These are phyloP conservation scores for Tribolium castaneum DNA, from an alignment of 1,140 invertebrate genomes.

Conservation along the genomic window DNA sequence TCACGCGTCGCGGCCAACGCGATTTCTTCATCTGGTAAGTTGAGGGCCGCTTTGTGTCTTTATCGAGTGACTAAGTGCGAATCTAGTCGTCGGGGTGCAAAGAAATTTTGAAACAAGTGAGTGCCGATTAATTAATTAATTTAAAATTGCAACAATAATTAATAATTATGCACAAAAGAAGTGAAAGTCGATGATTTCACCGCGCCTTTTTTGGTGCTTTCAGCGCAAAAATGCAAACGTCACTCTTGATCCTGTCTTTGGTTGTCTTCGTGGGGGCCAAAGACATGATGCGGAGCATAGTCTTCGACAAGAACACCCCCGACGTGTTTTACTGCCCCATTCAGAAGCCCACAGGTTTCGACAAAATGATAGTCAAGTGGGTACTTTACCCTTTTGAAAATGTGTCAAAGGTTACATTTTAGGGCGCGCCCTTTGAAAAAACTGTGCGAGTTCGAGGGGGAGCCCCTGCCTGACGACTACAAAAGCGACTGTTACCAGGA, in stretches of 20 bases:
- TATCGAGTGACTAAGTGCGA: background rate
- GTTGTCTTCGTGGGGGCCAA: conserved; percentile 58
- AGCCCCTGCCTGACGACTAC: conserved; percentile 77
- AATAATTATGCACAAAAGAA: background rate
- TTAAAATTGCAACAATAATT: no score
- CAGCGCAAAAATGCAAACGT: background rate
- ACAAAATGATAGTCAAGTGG: conserved; percentile 74
- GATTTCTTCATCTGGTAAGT: conserved; percentile 24
- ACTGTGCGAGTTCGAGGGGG: conserved; percentile 82
- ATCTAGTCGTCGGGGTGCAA: background rate
- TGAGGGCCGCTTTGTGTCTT: background rate
- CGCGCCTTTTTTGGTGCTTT: background rate
- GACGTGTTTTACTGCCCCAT: conserved; percentile 87
- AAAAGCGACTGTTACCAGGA: conserved; percentile 86
- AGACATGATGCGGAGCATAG: conserved; percentile 83
- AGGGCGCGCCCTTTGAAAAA: conserved; percentile 76
- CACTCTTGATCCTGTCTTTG: background rate
- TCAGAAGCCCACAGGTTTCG: conserved; percentile 78
- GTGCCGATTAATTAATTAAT: background rate
- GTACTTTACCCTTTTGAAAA: conserved; percentile 2
- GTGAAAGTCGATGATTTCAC: background rate
- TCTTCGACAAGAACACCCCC: conserved; percentile 85
- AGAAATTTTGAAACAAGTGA: background rate
- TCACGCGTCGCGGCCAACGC: background rate
- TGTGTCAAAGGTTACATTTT: conserved; percentile 7